phyloP scores from a whole-genome alignment of 2,797 vertebrate species.

The Meda fulgida region DNA sequence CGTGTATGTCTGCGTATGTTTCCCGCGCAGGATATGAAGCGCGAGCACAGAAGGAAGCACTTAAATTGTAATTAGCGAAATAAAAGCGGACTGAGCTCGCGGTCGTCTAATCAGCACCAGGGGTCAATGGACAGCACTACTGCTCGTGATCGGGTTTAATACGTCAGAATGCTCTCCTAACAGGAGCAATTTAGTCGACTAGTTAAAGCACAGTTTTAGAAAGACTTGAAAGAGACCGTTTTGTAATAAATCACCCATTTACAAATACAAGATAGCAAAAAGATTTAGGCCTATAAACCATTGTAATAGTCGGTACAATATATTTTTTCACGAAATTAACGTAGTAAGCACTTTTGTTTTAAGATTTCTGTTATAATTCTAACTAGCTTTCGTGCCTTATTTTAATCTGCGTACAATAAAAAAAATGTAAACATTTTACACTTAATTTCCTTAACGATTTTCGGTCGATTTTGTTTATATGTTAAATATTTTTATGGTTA shows the following conservation, averaged over 20 bases:
- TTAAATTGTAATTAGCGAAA: slow-evolving; percentile 84
- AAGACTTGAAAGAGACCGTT: background rate
- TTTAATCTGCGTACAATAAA: background rate
- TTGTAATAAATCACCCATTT: background rate
- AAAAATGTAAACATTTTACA: background rate
- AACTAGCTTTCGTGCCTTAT: background rate
- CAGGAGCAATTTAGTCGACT: slow-evolving; percentile 8
- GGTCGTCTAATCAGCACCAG: slow-evolving; percentile 85
- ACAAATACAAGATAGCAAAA: background rate
- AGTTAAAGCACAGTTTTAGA: background rate
- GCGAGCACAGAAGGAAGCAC: slow-evolving; percentile 69
- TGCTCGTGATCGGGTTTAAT: slow-evolving; percentile 66
- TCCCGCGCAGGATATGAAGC: slow-evolving; percentile 53
- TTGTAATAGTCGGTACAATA: background rate
- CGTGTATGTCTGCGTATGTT: slow-evolving; percentile 25
- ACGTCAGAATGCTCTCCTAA: background rate
- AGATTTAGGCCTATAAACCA: background rate
- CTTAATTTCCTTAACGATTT: background rate
- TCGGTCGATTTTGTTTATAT: background rate
- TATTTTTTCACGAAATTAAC: background rate
- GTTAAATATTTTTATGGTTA: background rate
- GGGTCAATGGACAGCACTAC: slow-evolving; percentile 85
- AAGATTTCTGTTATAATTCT: background rate
- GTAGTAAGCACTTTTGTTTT: background rate
- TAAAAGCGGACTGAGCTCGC: slow-evolving; percentile 82